Percentiles rank a stretch among this genome's conserved stretches.
Evolutionary conservation across 2,888 invertebrate species (phyloP).

Genomic region (Eustalomyia histrio): DNA sequence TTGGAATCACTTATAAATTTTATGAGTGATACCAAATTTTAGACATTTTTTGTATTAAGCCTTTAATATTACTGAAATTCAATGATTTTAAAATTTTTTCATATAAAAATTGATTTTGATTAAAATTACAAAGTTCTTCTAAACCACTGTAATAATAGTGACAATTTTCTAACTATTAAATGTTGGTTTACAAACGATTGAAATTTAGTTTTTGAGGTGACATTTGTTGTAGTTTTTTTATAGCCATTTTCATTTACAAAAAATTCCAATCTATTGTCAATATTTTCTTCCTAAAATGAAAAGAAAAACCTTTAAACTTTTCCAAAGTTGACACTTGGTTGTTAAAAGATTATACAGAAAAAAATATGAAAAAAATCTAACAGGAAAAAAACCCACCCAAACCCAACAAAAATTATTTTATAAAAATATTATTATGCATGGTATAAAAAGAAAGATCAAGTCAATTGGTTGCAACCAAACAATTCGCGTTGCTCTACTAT

Average conservation of each 20-base stretch:
- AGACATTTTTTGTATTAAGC: no score
- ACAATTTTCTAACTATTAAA: not conserved
- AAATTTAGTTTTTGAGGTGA: constrained; percentile 11
- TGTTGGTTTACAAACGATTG: not conserved
- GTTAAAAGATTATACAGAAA: constrained; percentile 37
- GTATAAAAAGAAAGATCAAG: constrained; percentile 33
- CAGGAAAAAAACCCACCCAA: constrained; percentile 5
- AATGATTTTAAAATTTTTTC: no score
- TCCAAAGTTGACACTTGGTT: constrained; percentile 46
- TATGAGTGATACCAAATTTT: no score
- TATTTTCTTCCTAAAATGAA: constrained; percentile 30
- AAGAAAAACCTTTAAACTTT: constrained; percentile 45
- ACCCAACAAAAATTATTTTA: constrained; percentile 1
- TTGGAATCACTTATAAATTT: no score
- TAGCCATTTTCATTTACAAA: not conserved
- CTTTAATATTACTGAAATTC: no score
- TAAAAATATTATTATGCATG: not conserved
- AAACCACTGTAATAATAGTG: not conserved
- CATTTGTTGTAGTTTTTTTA: not conserved
- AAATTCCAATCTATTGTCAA: constrained; percentile 35
- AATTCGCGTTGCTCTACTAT: constrained; percentile 64
- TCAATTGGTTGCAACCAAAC: constrained; percentile 40
- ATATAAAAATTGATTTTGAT: no score
- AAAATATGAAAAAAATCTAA: not conserved
- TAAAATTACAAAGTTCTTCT: not conserved